Base-by-base conservation (phyloP, 2,888 invertebrate species). In the Rotaria socialis region DNA sequence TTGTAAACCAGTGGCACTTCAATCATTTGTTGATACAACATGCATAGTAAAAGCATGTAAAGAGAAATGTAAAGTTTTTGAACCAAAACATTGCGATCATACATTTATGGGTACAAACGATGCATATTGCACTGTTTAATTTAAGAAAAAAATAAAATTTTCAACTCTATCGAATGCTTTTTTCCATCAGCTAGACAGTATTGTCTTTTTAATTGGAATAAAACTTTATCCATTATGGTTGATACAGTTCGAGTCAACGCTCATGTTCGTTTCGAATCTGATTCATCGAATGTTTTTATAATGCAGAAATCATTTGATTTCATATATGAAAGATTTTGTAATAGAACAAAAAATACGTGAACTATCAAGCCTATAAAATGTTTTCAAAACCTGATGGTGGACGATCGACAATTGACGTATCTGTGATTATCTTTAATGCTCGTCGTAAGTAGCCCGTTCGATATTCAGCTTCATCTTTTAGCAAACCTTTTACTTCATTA, bases 41-140 rank as follows among this genome's bases (percentile, higher is more conserved):
- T 60, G 60, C 27, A 60, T 14, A 60, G 7, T 7, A 27, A 60
- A 60, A 60, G 60, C 60, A 60, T 60, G 60, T 27, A 60, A 60
- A 60, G 60, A 60, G 8, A 60, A 60, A 60, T 60, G 60, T 60
- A 60, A 60, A 60, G 14, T 60, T 8, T 60, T 60, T 27, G 60
- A 60, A 60, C 60, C 60, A 27, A 60, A 60, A 60, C 60, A 60
- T 27, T 60, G 60, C 27, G 60, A 60, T n/a, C 60, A 60, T 27
- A 60, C 60, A 60, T 11, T 60, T 60, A 60, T 60, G 60, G 60
- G 60, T 60, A 60, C 60, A 60, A 60, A 60, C 27, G 60, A 60
- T 60, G 60, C 60, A 27, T 60, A 11, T 24, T 60, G 60, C 27
- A 60, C 60, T 60, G 60, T 60, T 60, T 6, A 60, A 11, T 27